Conservation (phyloP, 1,140 invertebrate genomes). For the Macrocentrus cingulum region DNA sequence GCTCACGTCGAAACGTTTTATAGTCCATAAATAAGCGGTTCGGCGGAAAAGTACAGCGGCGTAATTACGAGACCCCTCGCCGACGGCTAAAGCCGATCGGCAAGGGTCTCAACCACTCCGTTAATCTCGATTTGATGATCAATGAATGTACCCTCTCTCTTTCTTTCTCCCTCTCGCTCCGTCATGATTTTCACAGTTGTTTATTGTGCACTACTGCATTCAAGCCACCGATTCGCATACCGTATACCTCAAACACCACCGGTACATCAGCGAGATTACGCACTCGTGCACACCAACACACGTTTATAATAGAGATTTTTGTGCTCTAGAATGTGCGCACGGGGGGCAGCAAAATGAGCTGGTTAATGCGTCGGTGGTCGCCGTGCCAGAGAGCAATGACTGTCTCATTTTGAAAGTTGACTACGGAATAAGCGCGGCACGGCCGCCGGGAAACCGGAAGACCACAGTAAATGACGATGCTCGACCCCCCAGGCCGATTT, state of each 20-base stretch:
- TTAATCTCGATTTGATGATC: slow-evolving; percentile 28
- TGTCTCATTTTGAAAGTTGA: slow-evolving; percentile 23
- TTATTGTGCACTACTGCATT: neutral
- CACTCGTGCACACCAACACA: neutral
- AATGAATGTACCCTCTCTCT: slow-evolving; percentile 20
- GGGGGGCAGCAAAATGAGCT: slow-evolving; percentile 2
- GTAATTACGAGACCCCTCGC: slow-evolving; percentile 22
- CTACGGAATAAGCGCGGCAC: neutral
- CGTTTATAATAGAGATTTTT: neutral
- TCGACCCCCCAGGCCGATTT: slow-evolving; percentile 25
- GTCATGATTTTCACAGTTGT: neutral
- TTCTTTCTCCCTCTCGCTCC: neutral
- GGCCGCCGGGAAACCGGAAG: slow-evolving; percentile 31
- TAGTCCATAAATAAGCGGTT: slow-evolving; percentile 30
- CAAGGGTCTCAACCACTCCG: slow-evolving; percentile 11
- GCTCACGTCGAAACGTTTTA: slow-evolving; percentile 25
- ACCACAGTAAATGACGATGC: slow-evolving; percentile 17
- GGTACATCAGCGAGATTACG: neutral
- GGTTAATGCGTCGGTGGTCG: slow-evolving; percentile 12
- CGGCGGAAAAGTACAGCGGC: slow-evolving; percentile 11
- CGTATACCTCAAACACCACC: neutral
- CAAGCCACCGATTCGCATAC: neutral
- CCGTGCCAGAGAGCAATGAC: slow-evolving; percentile 19
- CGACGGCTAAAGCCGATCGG: slow-evolving; percentile 12
- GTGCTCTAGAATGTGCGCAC: neutral